Evolutionary conservation across 2,113 vertebrate species (phyloP).

Genomic region (Psammodynastes pulverulentus): DNA sequence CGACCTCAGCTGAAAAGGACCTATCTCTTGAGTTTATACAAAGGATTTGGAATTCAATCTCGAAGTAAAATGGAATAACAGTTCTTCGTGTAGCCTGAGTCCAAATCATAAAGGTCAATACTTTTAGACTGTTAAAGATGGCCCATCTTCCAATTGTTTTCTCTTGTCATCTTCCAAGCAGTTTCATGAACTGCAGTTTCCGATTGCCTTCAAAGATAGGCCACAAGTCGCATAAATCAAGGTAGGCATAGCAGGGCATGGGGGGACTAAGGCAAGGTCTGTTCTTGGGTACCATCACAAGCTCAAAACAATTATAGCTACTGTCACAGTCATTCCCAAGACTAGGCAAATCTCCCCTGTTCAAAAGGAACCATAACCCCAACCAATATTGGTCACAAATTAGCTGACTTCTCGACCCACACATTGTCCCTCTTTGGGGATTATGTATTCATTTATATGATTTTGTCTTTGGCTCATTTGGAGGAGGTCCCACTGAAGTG

Average conservation of each 20-base stretch:
- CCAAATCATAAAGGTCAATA: not conserved
- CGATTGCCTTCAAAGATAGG: not conserved
- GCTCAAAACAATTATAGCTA: not conserved
- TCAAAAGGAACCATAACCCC: not conserved
- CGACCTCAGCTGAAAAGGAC: not conserved
- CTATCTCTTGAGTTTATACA: not conserved
- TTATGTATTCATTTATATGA: not conserved
- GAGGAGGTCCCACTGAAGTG: not conserved
- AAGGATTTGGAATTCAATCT: not conserved
- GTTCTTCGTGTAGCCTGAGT: not conserved
- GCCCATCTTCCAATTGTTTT: not conserved
- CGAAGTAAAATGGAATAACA: not conserved
- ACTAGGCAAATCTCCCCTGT: not conserved
- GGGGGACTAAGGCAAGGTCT: not conserved
- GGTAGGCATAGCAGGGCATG: not conserved
- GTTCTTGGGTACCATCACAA: not conserved
- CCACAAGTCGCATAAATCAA: not conserved
- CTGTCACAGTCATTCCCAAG: not conserved
- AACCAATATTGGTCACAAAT: not conserved
- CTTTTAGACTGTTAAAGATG: not conserved
- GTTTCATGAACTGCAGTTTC: not conserved
- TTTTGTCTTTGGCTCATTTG: not conserved
- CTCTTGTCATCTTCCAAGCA: not conserved
- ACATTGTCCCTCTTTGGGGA: not conserved
- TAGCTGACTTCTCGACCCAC: not conserved